phyloP scores from a whole-genome alignment of 2,113 vertebrate species.

The Clinocottus analis region DNA sequence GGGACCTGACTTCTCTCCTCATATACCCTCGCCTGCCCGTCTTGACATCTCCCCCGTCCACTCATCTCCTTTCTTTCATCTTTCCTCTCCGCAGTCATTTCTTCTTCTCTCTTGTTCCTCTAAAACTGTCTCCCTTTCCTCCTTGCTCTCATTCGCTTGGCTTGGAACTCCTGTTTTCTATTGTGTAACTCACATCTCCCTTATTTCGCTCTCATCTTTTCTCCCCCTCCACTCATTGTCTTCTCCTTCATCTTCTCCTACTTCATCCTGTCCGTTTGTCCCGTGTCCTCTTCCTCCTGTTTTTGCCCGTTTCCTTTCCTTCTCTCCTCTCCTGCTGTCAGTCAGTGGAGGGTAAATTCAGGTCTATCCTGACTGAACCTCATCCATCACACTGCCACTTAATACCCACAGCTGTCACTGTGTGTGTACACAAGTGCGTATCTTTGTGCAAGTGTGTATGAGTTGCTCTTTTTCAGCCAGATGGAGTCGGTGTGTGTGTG shows the following conservation, averaged over 20 bases:
- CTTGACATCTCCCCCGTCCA: slow-evolving; percentile 11
- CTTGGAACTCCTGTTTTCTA: background rate
- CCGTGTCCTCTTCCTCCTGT: background rate
- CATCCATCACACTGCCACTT: slow-evolving; percentile 80
- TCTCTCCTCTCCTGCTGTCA: slow-evolving; percentile 54
- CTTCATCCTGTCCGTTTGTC: background rate
- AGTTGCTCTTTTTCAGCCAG: slow-evolving; percentile 1
- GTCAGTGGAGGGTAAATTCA: slow-evolving; percentile 80
- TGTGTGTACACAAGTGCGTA: slow-evolving; percentile 46
- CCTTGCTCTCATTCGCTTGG: background rate
- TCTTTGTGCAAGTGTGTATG: background rate
- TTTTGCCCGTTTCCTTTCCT: background rate
- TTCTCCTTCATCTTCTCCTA: background rate
- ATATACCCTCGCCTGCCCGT: background rate
- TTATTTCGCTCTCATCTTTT: background rate
- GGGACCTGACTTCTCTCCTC: slow-evolving; percentile 42
- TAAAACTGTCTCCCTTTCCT: background rate
- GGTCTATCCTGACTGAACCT: slow-evolving; percentile 75
- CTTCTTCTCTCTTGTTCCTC: background rate
- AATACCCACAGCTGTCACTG: slow-evolving; percentile 81
- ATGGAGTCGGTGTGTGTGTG: background rate
- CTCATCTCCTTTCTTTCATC: slow-evolving; percentile 20
- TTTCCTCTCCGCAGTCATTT: slow-evolving; percentile 2
- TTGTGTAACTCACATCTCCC: background rate
- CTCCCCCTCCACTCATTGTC: background rate